Evolutionary conservation across 2,113 vertebrate genomes (phyloP), one percentile per base, ranked within the genome.

Genomic region (Smithornis capensis): DNA sequence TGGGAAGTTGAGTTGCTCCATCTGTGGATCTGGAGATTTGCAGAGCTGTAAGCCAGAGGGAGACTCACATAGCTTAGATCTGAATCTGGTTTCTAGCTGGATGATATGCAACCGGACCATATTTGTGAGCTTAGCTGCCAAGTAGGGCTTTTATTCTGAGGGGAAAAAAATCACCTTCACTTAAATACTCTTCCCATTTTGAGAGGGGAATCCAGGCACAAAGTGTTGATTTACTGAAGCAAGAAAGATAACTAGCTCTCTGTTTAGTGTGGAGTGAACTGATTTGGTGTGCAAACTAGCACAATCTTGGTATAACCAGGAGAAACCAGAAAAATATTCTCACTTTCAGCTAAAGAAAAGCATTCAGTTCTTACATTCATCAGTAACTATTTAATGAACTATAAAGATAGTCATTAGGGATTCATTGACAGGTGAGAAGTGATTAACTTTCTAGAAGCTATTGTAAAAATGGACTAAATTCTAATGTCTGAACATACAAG

Each of bases 351-450:
- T 14, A 33, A 90, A 88, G 49, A n/a, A 77, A 74, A 75, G 29
- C 33, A 53, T 53, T 59, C 35, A 25, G 67, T 27, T 93, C 63
- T 63, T 80, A 23, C 38, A 90, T 91, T 93, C 75, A 50, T 90
- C 68, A 55, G 92, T 96, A 85, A 96, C 90, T 70, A 67, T 95
- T 94, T 94, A 95, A 88, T 92, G 69, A 86, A 77, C 35, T 83
- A 75, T 75, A 73, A 87, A 94, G 90, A 91, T 16, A 88, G 49
- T 31, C 84, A 80, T 63, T 95, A 52, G 87, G 67, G 87, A 96
- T 90, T 94, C 94, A 96, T 44, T 96, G 84, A 93, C 84, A 96
- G 78, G 59, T 68, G 42, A 45, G 22, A 89, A 84, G 89, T 47
- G 57, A 95, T 92, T 95, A 94, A 96, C 91, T 27, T 27, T 87